Evolutionary conservation across 2,113 vertebrate genomes (phyloP), one percentile per base, ranked within the genome.

Genomic region (Rattus rattus): DNA sequence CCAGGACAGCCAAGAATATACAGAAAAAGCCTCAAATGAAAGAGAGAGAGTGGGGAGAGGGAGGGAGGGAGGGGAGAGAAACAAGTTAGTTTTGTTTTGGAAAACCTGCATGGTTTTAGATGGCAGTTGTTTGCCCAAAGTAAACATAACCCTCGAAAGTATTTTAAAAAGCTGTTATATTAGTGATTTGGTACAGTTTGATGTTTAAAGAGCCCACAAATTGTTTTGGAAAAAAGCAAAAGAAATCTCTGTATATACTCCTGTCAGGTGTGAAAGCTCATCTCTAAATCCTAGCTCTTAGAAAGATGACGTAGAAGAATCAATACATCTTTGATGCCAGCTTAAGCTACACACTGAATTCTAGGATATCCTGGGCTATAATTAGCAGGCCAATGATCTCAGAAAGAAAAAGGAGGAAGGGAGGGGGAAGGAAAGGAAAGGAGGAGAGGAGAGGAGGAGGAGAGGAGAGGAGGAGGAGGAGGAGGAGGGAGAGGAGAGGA

Each of bases 161-260:
- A 92, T 54, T 36, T 69, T 30, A 79, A 92, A 88, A 7, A 96
- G 81, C 86, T 90, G 54, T 93, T 94, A 93, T 94, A 83, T 1
- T 96, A 39, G 54, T 81, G 61, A 95, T 81, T 85, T 84, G 93
- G 96, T 92, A 88, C 70, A 94, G 47, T 86, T 91, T 72, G 17
- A 12, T 65, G 49, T 49, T 86, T 67, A 36, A 67, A 65, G 67
- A 67, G 61, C 13, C 17, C 22, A 86, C 16, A 65, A 49, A 49
- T 12, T 86, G 9, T 69, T 85, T 65, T 19, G 26, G 22, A 63
- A 79, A 95, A 91, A 95, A 87, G 69, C 47, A 73, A 84, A 85
- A 94, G 54, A 49, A 88, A 76, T 92, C 54, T 43, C 14, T 93
- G 69, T 9, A 52, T 36, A 16, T 56, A 22, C 22, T 39, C 22